Evolutionary conservation across 2,113 vertebrate genomes (phyloP).

Genomic region (Erythrolamprus reginae): DNA sequence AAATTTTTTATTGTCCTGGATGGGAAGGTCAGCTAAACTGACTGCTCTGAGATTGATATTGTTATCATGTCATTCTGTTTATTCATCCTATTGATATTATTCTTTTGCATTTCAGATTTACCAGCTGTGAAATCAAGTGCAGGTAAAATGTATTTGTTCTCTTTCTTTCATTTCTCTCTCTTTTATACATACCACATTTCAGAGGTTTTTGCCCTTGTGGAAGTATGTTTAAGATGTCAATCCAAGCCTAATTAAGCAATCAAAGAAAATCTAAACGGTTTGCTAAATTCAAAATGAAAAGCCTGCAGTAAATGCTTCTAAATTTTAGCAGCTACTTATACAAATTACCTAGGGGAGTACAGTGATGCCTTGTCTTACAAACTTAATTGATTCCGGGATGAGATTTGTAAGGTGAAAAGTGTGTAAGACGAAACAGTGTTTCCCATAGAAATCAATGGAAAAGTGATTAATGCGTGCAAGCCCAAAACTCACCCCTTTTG

Average conservation of each 20-base stretch:
- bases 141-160: background rate
- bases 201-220: background rate
- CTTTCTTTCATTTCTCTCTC: background rate
- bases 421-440: too few relatives aligned
- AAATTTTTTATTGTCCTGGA: background rate
- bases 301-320: background rate
- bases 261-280: background rate
- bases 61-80: background rate
- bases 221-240: background rate
- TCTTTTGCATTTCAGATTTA: background rate
- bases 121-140: accelerated
- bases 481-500: too few relatives aligned
- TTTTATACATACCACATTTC: background rate
- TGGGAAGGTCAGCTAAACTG: background rate
- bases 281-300: background rate
- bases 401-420: too few relatives aligned
- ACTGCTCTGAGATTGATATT: background rate
- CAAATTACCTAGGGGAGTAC: background rate
- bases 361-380: too few relatives aligned
- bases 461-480: too few relatives aligned
- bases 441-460: too few relatives aligned
- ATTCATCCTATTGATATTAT: too few relatives aligned
- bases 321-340: background rate
- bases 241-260: background rate
- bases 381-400: too few relatives aligned